Percentiles rank a stretch among this genome's conserved stretches.
phyloP scores from a whole-genome alignment of 2,888 invertebrate species.

The Ornithoptera alexandrae region DNA sequence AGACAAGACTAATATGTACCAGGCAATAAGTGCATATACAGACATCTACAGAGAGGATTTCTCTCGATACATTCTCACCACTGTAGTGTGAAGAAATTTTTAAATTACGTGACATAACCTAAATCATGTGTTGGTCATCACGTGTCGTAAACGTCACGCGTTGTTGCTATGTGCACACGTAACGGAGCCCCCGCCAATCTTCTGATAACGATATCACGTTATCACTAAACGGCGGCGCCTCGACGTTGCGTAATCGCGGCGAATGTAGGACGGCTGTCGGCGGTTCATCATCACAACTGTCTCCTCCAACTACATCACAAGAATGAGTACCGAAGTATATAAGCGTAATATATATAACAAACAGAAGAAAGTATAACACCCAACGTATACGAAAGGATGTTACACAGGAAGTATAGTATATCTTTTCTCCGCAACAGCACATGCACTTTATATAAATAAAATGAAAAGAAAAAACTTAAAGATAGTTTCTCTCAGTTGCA shows the following conservation, averaged over 20 bases:
- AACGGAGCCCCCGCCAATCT: constrained; percentile 12
- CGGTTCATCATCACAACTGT: no score
- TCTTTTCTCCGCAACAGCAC: background rate
- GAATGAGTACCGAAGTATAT: no score
- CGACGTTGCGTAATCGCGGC: constrained; percentile 29
- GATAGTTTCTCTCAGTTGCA: constrained; percentile 37
- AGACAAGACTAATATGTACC: no score
- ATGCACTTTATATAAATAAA: constrained; percentile 10
- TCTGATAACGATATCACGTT: constrained; percentile 29
- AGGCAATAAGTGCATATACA: no score
- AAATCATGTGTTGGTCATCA: no score
- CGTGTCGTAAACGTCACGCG: constrained; percentile 5
- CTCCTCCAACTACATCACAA: no score
- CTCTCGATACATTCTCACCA: no score
- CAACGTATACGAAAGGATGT: no score
- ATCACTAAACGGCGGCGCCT: constrained; percentile 35
- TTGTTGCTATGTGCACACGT: constrained; percentile 16
- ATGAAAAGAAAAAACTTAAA: constrained; percentile 14
- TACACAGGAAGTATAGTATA: no score
- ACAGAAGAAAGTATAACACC: no score
- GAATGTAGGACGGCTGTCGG: constrained; percentile 29
- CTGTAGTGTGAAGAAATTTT: background rate
- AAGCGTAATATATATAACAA: no score
- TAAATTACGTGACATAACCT: background rate
- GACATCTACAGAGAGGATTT: no score